Base-by-base conservation (phyloP, 2,113 vertebrate genomes). In the Pachypanchax playfairii region DNA sequence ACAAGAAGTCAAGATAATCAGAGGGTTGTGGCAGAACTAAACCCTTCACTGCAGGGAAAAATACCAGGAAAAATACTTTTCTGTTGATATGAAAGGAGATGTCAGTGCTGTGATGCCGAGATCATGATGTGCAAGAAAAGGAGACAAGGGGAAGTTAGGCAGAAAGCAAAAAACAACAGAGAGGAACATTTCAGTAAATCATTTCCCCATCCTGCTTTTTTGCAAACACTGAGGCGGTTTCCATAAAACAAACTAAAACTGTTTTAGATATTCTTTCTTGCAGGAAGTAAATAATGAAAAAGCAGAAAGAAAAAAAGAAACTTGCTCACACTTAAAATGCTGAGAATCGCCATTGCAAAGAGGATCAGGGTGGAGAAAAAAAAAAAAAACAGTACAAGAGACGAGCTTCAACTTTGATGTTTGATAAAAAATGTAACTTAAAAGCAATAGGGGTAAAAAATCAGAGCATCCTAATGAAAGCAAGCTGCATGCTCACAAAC, bases 381-480 rank as follows among this genome's bases (percentile, higher is more conserved):
- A 53, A 0, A 33, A 21, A 4, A 31, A 0, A 17, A n/a, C 17
- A 21, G 5, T 28, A 24, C 13, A 13, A 35, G 24, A 13, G 18
- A 49, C n/a, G 21, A 42, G 41, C 11, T 48, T 12, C 33, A 61
- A 8, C 39, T 77, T 75, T 76, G 69, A 70, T 80, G 68, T 68
- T 12, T 49, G 55, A 76, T 74, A 26, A 71, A 67, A 71, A 28
- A 36, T 70, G 66, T 4, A 24, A 41, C 56, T 65, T 79, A 73
- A 80, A 80, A 84, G 69, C 54, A 58, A 65, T 24, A 17, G 49
- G 6, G 11, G 4, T 26, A 33, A 66, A 71, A 49, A 52, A 70
- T 78, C 65, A 80, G 73, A 82, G 65, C 28, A 7, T 36, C 17
- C 10, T 24, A 38, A 81, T 71, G 42, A 73, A 71, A 69, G 61